A percentile compares a stretch with the other conserved stretches of the same genome.
Evolutionary conservation across 1,140 invertebrate species (phyloP).

Genomic region (Drosophila biarmipes): DNA sequence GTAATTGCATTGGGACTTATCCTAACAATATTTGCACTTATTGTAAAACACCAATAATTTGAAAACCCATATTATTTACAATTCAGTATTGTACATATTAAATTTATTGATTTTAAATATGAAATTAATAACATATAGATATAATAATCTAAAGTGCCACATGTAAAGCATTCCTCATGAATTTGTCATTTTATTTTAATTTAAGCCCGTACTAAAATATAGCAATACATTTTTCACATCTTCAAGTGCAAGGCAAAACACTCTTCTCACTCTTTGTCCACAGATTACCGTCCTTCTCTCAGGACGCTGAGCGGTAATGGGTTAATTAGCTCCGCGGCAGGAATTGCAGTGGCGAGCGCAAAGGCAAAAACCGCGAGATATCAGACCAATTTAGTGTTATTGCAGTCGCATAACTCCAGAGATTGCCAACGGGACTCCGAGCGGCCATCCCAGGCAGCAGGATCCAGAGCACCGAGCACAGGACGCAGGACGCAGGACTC

Average conservation of each 20-base stretch:
- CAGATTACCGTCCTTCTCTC: slow-evolving; percentile 20
- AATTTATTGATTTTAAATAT: too few relatives aligned
- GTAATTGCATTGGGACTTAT: too few relatives aligned
- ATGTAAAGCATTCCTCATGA: too few relatives aligned
- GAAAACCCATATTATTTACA: too few relatives aligned
- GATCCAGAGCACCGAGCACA: slow-evolving; percentile 13
- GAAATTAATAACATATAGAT: too few relatives aligned
- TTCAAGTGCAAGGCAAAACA: background rate
- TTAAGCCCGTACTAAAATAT: too few relatives aligned
- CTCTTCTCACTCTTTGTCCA: slow-evolving; percentile 1
- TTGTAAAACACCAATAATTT: too few relatives aligned
- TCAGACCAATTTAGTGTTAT: slow-evolving; percentile 82
- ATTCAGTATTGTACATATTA: too few relatives aligned
- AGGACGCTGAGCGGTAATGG: slow-evolving; percentile 38
- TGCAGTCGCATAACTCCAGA: slow-evolving; percentile 81
- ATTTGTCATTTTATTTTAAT: background rate
- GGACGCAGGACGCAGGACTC: slow-evolving; percentile 31
- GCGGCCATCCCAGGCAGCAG: background rate
- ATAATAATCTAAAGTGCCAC: too few relatives aligned
- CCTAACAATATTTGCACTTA: too few relatives aligned
- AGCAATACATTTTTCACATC: background rate
- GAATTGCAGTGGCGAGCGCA: slow-evolving; percentile 43
- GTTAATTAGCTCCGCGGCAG: slow-evolving; percentile 55
- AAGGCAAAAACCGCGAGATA: slow-evolving; percentile 73
- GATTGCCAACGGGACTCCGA: slow-evolving; percentile 68